phyloP scores from a whole-genome alignment of 2,888 invertebrate species.

The Spodoptera exigua region DNA sequence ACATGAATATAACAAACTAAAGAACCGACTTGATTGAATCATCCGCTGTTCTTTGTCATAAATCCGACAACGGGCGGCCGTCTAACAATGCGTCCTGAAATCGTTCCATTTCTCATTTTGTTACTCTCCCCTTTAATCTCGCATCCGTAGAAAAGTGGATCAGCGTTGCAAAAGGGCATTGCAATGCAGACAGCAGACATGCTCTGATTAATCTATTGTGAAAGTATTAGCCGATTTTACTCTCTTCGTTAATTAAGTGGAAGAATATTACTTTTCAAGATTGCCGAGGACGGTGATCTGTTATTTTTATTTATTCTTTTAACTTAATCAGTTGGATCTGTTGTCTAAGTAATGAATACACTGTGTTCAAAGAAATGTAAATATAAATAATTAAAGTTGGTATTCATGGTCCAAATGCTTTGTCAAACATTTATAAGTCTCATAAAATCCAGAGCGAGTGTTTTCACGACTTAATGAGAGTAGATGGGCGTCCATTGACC shows the following conservation, averaged over 20 bases:
- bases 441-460: slow-evolving; percentile 70
- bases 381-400: slow-evolving; percentile 32
- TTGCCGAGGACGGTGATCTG: neutral
- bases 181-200: slow-evolving; percentile 83
- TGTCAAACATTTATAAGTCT: slow-evolving; percentile 68
- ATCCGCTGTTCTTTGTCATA: slow-evolving; percentile 89
- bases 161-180: slow-evolving; percentile 87
- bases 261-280: slow-evolving; percentile 28
- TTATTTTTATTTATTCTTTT: slow-evolving; percentile 6
- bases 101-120: slow-evolving; percentile 89
- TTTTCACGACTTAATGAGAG: slow-evolving; percentile 71
- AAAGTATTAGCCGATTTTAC: slow-evolving; percentile 65
- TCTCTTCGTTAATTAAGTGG: slow-evolving; percentile 59
- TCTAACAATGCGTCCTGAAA: slow-evolving; percentile 88
- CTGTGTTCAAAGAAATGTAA: slow-evolving; percentile 30
- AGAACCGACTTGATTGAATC: slow-evolving; percentile 88
- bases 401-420: slow-evolving; percentile 44
- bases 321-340: too few species aligned
- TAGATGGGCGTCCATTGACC: slow-evolving; percentile 71
- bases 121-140: slow-evolving; percentile 89
- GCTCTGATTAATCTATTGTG: slow-evolving; percentile 86
- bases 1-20: slow-evolving; percentile 89
- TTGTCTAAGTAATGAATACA: too few species aligned
- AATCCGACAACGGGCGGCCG: slow-evolving; percentile 87
- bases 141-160: slow-evolving; percentile 89